These are phyloP conservation scores for Onychorhynchus coronatus DNA, from an alignment of 2,113 vertebrate genomes.

Conservation along the genomic window DNA sequence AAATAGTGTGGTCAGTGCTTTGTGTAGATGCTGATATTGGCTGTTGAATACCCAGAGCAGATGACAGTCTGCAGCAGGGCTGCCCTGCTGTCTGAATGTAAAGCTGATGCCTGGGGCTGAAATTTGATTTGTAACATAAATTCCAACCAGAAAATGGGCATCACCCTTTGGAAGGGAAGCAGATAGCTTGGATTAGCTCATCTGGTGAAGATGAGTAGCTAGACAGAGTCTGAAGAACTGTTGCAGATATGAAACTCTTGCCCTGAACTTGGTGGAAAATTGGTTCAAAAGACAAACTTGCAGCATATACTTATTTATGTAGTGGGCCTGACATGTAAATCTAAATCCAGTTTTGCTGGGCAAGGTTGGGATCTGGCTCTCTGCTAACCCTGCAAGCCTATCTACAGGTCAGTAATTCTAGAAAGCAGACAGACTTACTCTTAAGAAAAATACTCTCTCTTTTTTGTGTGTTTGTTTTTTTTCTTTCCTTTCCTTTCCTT, in stretches of 20 bases:
- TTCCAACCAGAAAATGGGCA: background rate
- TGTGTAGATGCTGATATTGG: background rate
- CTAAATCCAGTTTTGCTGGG: background rate
- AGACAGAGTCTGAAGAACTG: background rate
- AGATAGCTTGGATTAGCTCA: background rate
- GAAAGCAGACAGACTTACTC: background rate
- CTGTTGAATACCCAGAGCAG: background rate
- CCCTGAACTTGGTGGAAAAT: background rate
- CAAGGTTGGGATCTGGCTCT: background rate
- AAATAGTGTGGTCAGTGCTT: background rate
- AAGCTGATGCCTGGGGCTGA: slow-evolving; percentile 27
- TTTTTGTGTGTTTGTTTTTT: background rate
- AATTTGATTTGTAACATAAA: background rate
- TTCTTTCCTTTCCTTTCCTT: too few species aligned
- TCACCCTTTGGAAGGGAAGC: background rate
- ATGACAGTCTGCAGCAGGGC: background rate
- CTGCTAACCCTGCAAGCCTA: background rate
- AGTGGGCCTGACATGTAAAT: background rate
- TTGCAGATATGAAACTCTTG: background rate
- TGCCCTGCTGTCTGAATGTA: background rate
- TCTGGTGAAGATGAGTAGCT: background rate
- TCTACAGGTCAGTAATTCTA: background rate
- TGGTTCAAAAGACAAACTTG: background rate
- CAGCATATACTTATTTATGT: background rate
- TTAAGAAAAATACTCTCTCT: background rate